A percentile compares a stretch with the other conserved stretches of the same genome.
These are phyloP conservation scores for Chloroceryle aenea DNA, from an alignment of 2,113 vertebrate species.

Conservation along the genomic window DNA sequence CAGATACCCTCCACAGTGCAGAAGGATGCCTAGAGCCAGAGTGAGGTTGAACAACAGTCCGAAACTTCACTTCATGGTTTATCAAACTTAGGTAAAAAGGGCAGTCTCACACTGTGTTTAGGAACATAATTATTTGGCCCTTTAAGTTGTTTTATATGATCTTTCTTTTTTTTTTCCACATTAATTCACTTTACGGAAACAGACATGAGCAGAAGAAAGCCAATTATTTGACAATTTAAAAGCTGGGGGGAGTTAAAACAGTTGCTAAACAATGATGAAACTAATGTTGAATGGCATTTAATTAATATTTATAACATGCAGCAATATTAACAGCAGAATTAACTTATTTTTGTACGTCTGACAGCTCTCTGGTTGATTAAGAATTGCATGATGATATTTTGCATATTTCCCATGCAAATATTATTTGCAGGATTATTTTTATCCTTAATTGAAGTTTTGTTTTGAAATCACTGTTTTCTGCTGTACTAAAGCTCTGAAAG, in stretches of 20 bases:
- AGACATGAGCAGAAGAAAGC: slow-evolving; percentile 32
- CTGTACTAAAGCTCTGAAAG: not conserved
- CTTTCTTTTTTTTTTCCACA: not conserved
- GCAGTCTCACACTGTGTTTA: not conserved
- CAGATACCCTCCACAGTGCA: not conserved
- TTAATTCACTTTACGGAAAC: slow-evolving; percentile 17
- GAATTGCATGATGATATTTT: slow-evolving; percentile 59
- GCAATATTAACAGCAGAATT: slow-evolving; percentile 65
- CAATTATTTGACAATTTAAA: slow-evolving; percentile 64
- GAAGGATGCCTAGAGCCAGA: not conserved
- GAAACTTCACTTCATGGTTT: not conserved
- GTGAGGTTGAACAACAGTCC: not conserved
- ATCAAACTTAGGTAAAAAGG: not conserved
- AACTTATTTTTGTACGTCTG: slow-evolving; percentile 70
- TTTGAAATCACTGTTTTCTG: slow-evolving; percentile 45
- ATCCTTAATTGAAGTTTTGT: slow-evolving; percentile 61
- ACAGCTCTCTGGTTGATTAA: slow-evolving; percentile 70
- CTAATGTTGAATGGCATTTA: slow-evolving; percentile 62
- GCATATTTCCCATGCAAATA: slow-evolving; percentile 64
- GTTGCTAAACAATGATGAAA: slow-evolving; percentile 63
- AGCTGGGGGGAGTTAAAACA: slow-evolving; percentile 24
- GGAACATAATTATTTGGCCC: not conserved
- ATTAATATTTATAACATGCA: slow-evolving; percentile 69
- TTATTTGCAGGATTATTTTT: slow-evolving; percentile 70
- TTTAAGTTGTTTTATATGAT: not conserved